Evolutionary conservation across 92 coral and sea anemone genomes (phyloP).

Genomic region (Paragorgia papillata): DNA sequence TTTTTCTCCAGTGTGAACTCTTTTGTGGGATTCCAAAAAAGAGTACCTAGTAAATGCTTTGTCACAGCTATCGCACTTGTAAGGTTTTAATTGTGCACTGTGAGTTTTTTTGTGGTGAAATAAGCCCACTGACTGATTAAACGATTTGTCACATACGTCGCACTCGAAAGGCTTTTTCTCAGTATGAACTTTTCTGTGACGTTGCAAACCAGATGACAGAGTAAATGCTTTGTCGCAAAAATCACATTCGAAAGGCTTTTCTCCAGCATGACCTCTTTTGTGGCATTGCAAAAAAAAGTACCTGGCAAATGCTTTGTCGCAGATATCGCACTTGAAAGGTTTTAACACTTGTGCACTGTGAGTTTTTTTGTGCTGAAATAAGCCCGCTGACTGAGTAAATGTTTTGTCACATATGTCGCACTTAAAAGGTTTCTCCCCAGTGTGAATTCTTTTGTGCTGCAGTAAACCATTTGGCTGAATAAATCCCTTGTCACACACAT

Average conservation of each 20-base stretch:
- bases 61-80: no score
- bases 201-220: background rate
- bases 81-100: no score
- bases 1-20: no score
- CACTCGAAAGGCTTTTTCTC: conserved; percentile 13
- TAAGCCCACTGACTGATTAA: background rate
- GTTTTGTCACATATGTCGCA: background rate
- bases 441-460: conserved; percentile 10
- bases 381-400: no score
- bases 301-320: no score
- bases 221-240: background rate
- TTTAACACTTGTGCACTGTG: no score
- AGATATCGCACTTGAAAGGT: no score
- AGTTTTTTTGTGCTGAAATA: no score
- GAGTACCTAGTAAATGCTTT: no score
- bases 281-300: background rate
- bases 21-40: no score
- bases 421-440: background rate
- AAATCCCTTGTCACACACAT: conserved; percentile 2
- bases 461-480: background rate
- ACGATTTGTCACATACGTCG: conserved; percentile 1
- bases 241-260: conserved; percentile 11
- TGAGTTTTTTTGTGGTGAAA: no score
- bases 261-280: background rate
- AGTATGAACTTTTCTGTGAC: conserved; percentile 7